Evolutionary conservation across 2,888 invertebrate genomes (phyloP).

Genomic region (Aporophyla lueneburgensis): DNA sequence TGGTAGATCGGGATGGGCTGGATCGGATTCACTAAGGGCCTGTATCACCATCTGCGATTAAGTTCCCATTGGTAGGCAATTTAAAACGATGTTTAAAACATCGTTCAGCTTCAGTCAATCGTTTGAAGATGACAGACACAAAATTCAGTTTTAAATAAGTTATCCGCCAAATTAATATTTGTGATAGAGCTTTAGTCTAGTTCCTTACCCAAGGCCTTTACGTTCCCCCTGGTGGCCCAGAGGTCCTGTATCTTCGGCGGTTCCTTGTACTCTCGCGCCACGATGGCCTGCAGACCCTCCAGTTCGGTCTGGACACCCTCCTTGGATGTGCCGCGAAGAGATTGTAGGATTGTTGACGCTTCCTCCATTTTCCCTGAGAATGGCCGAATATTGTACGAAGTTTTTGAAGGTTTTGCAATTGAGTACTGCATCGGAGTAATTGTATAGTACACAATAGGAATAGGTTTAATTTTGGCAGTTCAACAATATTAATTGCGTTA

Average conservation of each 20-base stretch:
- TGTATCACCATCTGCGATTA: too few species aligned
- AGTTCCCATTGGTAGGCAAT: too few species aligned
- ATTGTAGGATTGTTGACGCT: conserved; percentile 92
- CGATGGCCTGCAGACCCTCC: conserved; percentile 82
- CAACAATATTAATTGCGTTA: too few species aligned
- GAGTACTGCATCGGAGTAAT: neutral
- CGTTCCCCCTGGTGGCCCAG: conserved; percentile 92
- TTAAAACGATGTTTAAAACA: too few species aligned
- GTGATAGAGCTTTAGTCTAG: neutral
- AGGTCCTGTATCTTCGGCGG: conserved; percentile 90
- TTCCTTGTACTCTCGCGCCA: conserved; percentile 83
- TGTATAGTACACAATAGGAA: too few species aligned
- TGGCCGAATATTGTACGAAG: neutral
- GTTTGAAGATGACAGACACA: too few species aligned
- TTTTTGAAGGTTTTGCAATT: neutral
- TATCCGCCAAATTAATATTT: too few species aligned
- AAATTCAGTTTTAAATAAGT: too few species aligned
- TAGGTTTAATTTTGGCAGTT: too few species aligned
- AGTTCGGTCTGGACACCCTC: conserved; percentile 92
- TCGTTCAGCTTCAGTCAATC: too few species aligned
- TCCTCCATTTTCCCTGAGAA: conserved; percentile 85
- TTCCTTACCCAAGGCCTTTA: conserved; percentile 92
- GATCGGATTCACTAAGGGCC: too few species aligned
- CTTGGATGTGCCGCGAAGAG: conserved; percentile 91
- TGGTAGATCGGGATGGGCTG: too few species aligned